Evolutionary conservation across 2,113 vertebrate genomes (phyloP).

Genomic region (Menidia beryllina): DNA sequence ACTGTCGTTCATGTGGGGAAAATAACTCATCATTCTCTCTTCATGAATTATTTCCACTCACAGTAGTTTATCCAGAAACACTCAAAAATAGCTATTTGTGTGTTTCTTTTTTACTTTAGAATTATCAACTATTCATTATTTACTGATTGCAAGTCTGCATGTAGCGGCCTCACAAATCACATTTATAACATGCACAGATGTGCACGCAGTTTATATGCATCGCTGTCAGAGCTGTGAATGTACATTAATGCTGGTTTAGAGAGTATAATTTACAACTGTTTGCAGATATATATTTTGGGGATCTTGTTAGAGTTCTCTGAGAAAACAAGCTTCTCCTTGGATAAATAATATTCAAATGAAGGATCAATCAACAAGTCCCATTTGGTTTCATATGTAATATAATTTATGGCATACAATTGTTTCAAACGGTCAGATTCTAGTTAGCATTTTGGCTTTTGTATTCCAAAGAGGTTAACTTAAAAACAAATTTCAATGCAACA

Average conservation of each 20-base stretch:
- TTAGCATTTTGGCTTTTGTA: neutral
- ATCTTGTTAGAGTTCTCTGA: neutral
- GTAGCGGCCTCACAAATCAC: slow-evolving; percentile 42
- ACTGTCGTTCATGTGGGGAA: neutral
- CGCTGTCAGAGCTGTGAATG: slow-evolving; percentile 65
- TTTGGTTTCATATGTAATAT: neutral
- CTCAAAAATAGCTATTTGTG: slow-evolving; percentile 11
- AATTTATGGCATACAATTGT: neutral
- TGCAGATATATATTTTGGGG: slow-evolving; percentile 30
- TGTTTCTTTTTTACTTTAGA: slow-evolving; percentile 19
- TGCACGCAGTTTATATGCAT: slow-evolving; percentile 49
- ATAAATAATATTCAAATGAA: neutral
- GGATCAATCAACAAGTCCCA: neutral
- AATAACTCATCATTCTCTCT: slow-evolving; percentile 1
- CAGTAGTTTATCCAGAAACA: slow-evolving; percentile 25
- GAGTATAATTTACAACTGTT: slow-evolving; percentile 29
- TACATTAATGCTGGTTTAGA: slow-evolving; percentile 31
- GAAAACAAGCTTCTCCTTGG: neutral
- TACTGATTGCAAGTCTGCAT: slow-evolving; percentile 28
- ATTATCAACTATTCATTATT: slow-evolving; percentile 11
- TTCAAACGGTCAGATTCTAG: too few species aligned
- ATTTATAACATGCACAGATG: slow-evolving; percentile 57
- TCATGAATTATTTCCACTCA: slow-evolving; percentile 3
- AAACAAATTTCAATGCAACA: neutral
- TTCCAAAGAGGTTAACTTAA: neutral